Evolutionary conservation across 1,140 invertebrate species (phyloP).

Genomic region (Arion vulgaris): DNA sequence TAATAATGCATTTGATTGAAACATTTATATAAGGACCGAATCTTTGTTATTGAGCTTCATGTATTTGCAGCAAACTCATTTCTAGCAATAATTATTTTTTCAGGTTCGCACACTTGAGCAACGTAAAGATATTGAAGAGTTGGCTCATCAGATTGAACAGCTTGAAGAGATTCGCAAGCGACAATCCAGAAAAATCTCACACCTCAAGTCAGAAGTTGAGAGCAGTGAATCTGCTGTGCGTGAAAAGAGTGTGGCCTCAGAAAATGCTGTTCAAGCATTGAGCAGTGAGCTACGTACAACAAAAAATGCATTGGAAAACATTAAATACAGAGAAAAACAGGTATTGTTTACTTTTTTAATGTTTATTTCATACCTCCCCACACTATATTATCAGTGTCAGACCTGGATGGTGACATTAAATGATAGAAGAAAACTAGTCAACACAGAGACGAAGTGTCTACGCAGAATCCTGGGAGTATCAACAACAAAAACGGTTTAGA

Average conservation of each 20-base stretch:
- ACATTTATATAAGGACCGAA: too few species aligned
- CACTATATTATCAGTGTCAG: too few species aligned
- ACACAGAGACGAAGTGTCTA: too few species aligned
- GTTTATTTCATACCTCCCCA: neutral
- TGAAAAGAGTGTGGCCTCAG: conserved; percentile 62
- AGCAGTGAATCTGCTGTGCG: conserved; percentile 45
- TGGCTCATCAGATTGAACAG: conserved; percentile 66
- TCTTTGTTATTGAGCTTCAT: too few species aligned
- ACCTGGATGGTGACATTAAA: too few species aligned
- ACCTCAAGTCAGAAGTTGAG: conserved; percentile 61
- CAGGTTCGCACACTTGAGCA: conserved; percentile 67
- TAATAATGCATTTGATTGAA: too few species aligned
- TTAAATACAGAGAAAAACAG: conserved; percentile 70
- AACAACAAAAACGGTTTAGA: too few species aligned
- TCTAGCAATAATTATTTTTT: neutral
- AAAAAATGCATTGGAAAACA: conserved; percentile 66
- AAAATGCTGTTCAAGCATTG: conserved; percentile 71
- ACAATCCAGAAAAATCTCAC: conserved; percentile 68
- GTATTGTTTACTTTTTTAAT: conserved; percentile 46
- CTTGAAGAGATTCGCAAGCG: conserved; percentile 68
- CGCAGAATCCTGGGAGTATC: too few species aligned
- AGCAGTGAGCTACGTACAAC: conserved; percentile 71
- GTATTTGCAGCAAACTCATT: too few species aligned
- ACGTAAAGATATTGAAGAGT: conserved; percentile 66
- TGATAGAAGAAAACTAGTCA: too few species aligned